phyloP scores from a whole-genome alignment of 2,888 invertebrate genomes.

The Cylloceria caligata region DNA sequence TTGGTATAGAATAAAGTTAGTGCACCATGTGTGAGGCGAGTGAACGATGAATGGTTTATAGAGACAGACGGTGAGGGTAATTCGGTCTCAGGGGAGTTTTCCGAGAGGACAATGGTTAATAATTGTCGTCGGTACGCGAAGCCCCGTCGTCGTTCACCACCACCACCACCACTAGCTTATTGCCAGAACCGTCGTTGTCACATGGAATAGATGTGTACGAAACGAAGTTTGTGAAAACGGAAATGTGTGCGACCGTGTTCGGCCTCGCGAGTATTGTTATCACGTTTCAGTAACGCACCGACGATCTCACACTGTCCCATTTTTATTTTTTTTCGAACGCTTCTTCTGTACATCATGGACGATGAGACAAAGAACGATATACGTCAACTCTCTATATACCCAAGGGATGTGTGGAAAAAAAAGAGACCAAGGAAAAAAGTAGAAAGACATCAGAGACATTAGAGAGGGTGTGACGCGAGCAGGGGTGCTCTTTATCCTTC shows the following conservation, averaged over 20 bases:
- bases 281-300: slow-evolving; percentile 72
- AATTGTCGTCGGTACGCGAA: slow-evolving; percentile 77
- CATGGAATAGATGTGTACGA: slow-evolving; percentile 62
- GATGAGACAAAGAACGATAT: slow-evolving; percentile 48
- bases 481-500: slow-evolving; percentile 30
- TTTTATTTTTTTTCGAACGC: slow-evolving; percentile 51
- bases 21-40: slow-evolving; percentile 15
- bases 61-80: slow-evolving; percentile 72
- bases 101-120: slow-evolving; percentile 81
- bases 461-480: slow-evolving; percentile 46
- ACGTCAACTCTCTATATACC: slow-evolving; percentile 50
- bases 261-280: slow-evolving; percentile 79
- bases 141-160: slow-evolving; percentile 50
- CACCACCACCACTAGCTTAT: slow-evolving; percentile 9
- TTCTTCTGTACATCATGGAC: slow-evolving; percentile 10
- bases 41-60: slow-evolving; percentile 51
- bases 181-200: slow-evolving; percentile 46
- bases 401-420: slow-evolving; percentile 48
- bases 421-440: slow-evolving; percentile 51
- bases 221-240: slow-evolving; percentile 79
- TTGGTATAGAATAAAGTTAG: neutral
- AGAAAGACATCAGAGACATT: slow-evolving; percentile 45
- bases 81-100: slow-evolving; percentile 78
- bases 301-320: slow-evolving; percentile 59
- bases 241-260: slow-evolving; percentile 74